These are phyloP conservation scores for Lasioglossum pauxillum DNA, from an alignment of 2,888 invertebrate species.

Conservation along the genomic window DNA sequence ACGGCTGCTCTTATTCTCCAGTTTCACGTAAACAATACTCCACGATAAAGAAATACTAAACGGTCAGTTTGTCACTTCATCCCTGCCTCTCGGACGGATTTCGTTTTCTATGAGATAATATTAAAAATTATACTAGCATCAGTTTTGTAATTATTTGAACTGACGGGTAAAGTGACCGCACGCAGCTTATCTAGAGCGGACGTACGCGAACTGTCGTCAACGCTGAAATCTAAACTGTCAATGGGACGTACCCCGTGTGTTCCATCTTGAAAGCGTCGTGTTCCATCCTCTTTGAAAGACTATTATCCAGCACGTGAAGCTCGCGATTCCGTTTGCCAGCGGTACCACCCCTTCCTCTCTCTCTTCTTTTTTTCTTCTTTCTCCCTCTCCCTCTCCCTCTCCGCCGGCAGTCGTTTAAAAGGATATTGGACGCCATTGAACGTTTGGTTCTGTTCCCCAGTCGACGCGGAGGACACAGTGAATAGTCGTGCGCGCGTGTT, in stretches of 20 bases:
- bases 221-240: slow-evolving; percentile 25
- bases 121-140: background rate
- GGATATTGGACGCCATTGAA: slow-evolving; percentile 55
- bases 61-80: background rate
- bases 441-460: slow-evolving; percentile 41
- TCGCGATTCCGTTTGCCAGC: slow-evolving; percentile 15
- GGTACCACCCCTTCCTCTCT: background rate
- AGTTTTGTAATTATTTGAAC: background rate
- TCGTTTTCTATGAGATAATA: background rate
- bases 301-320: slow-evolving; percentile 40
- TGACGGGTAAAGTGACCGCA: background rate
- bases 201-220: background rate
- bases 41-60: background rate
- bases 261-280: slow-evolving; percentile 20
- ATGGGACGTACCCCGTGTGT: background rate
- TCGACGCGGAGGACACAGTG: slow-evolving; percentile 38
- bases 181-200: background rate
- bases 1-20: background rate
- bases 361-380: background rate
- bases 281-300: slow-evolving; percentile 24
- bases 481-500: slow-evolving; percentile 50
- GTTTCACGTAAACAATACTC: background rate
- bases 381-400: background rate
- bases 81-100: too few relatives aligned
- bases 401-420: slow-evolving; percentile 28